Conservation (phyloP, 2,797 vertebrate species). For the Gobio occitaniae region DNA sequence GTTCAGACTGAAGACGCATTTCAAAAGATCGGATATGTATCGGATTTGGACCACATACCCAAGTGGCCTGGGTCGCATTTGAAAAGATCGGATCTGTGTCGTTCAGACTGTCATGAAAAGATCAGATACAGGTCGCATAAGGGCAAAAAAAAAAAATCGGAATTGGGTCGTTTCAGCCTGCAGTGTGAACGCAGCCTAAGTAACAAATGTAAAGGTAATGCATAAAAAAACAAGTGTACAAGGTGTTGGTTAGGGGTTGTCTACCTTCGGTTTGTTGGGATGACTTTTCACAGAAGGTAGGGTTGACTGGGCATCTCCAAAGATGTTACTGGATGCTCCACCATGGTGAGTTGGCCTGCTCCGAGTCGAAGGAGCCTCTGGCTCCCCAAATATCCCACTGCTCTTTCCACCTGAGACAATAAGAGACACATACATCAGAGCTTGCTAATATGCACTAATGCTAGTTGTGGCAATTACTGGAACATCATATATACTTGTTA, state of each 20-base stretch:
- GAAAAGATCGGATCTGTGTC: no score
- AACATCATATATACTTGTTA: background rate
- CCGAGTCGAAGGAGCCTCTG: slow-evolving; percentile 72
- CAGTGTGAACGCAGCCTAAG: background rate
- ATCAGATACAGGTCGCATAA: no score
- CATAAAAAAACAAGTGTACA: background rate
- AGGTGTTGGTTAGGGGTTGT: background rate
- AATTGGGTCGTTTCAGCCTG: no score
- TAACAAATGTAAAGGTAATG: background rate
- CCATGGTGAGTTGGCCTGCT: slow-evolving; percentile 78
- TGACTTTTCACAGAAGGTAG: slow-evolving; percentile 75
- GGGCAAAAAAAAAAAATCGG: no score
- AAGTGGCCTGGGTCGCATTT: no score
- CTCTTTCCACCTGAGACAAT: slow-evolving; percentile 88
- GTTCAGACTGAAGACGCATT: no score
- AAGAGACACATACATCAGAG: background rate
- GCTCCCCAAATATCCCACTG: slow-evolving; percentile 91
- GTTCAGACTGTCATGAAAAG: no score
- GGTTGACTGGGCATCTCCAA: slow-evolving; percentile 77
- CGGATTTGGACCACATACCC: no score
- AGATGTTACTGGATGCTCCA: slow-evolving; percentile 84
- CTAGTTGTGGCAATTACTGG: background rate
- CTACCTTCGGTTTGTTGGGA: slow-evolving; percentile 96
- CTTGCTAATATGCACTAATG: background rate
- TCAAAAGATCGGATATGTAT: no score